These are phyloP conservation scores for Caretta caretta DNA, from an alignment of 2,113 vertebrate species.

Conservation along the genomic window DNA sequence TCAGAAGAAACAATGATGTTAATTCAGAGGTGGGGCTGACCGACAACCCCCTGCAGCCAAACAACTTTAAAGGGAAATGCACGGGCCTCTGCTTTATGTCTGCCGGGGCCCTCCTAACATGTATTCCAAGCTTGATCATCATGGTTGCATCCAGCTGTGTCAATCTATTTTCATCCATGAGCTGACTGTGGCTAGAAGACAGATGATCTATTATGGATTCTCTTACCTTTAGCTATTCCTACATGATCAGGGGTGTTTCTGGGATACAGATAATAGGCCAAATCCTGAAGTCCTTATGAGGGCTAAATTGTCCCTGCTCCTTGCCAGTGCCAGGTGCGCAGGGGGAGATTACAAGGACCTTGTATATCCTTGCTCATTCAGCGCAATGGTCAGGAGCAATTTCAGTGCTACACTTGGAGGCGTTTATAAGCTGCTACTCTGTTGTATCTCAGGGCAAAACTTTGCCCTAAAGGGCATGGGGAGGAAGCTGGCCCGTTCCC, in stretches of 20 bases:
- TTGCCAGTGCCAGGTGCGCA: slow-evolving; percentile 14
- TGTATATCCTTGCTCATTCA: slow-evolving; percentile 23
- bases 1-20: not conserved
- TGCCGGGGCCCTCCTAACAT: not conserved
- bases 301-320: slow-evolving; percentile 30
- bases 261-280: slow-evolving; percentile 17
- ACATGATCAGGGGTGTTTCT: slow-evolving; percentile 5
- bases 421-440: not conserved
- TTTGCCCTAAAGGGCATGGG: not conserved
- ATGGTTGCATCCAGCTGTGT: slow-evolving; percentile 45
- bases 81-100: not conserved
- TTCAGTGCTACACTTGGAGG: not conserved
- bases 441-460: not conserved
- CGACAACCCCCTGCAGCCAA: not conserved
- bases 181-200: slow-evolving; percentile 46
- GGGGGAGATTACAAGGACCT: slow-evolving; percentile 22
- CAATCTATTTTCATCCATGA: slow-evolving; percentile 39
- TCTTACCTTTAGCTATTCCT: slow-evolving; percentile 61
- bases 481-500: not conserved
- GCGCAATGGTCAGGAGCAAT: not conserved
- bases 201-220: slow-evolving; percentile 51
- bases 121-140: not conserved
- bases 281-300: slow-evolving; percentile 58
- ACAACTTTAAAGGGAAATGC: fast-evolving
- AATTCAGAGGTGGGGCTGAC: not conserved